phyloP scores from a whole-genome alignment of 2,113 vertebrate species.

The Microcebus griseorufus region DNA sequence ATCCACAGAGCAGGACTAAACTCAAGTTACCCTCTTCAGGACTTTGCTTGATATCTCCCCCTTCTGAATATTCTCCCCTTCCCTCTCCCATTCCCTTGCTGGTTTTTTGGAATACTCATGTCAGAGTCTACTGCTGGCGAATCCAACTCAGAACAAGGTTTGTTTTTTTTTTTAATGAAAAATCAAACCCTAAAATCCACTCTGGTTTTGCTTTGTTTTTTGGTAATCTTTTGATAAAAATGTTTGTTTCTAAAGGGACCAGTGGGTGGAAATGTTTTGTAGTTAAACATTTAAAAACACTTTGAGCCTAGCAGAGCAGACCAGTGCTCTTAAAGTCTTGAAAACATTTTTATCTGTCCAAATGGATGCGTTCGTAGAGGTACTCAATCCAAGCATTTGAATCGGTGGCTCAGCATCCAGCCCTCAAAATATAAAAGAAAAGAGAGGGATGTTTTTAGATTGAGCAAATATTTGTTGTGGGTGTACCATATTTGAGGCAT shows the following conservation, averaged over 20 bases:
- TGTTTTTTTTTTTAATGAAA: slow-evolving; percentile 9
- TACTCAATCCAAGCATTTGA: not conserved
- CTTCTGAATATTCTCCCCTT: not conserved
- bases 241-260: not conserved
- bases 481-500: not conserved
- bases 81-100: not conserved
- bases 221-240: not conserved
- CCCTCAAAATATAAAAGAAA: slow-evolving; percentile 27
- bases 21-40: not conserved
- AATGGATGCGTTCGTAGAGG: not conserved
- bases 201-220: not conserved
- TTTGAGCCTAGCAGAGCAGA: not conserved
- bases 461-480: not conserved
- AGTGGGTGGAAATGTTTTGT: slow-evolving; percentile 28
- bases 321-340: slow-evolving; percentile 15
- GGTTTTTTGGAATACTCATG: not conserved
- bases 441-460: not conserved
- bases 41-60: not conserved
- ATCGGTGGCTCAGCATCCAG: not conserved
- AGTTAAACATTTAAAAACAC: not conserved
- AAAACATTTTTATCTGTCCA: slow-evolving; percentile 3
- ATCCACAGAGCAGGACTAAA: not conserved
- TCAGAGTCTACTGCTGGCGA: slow-evolving; percentile 14
- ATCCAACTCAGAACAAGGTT: slow-evolving; percentile 38
- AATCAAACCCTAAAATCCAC: not conserved